phyloP scores from a whole-genome alignment of 2,888 invertebrate genomes.

The Machimus rusticus region DNA sequence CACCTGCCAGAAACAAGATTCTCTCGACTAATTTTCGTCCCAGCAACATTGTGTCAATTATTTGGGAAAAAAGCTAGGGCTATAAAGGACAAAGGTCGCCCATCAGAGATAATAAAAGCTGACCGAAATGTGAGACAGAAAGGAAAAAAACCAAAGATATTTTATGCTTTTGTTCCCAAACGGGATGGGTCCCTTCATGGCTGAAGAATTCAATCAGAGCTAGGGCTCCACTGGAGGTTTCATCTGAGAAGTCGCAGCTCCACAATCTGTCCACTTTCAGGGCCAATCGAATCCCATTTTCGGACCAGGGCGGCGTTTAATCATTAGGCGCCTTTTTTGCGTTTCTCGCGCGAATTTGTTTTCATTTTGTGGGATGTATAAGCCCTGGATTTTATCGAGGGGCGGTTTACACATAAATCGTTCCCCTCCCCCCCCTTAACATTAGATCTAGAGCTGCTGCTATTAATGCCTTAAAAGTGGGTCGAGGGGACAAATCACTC shows the following conservation, averaged over 20 bases:
- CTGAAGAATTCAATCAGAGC: neutral
- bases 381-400: neutral
- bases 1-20: neutral
- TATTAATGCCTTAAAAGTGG: neutral
- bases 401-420: neutral
- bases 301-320: neutral
- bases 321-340: neutral
- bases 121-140: neutral
- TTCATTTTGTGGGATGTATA: neutral
- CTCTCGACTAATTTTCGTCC: neutral
- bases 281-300: neutral
- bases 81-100: neutral
- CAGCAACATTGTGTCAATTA: neutral
- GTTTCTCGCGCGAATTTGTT: neutral
- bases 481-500: neutral
- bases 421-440: neutral
- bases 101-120: neutral
- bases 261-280: neutral
- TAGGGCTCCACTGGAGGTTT: neutral
- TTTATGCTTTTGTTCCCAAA: neutral
- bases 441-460: neutral
- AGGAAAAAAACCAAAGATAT: neutral
- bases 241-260: neutral
- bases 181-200: neutral
- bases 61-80: neutral